These are phyloP conservation scores for Mesembrinibis cayennensis DNA, from an alignment of 2,113 vertebrate genomes.

Conservation along the genomic window DNA sequence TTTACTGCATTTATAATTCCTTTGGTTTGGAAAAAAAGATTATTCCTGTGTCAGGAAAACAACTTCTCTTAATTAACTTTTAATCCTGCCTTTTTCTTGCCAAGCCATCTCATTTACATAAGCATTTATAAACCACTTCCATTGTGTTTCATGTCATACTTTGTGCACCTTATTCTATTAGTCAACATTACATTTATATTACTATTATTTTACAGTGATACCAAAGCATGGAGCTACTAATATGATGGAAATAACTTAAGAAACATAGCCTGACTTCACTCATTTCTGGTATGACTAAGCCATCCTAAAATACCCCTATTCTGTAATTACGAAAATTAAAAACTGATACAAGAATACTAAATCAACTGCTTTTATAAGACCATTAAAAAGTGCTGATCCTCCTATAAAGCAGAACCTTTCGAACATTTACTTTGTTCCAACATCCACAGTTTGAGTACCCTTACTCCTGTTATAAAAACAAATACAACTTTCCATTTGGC, in stretches of 20 bases:
- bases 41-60: background rate
- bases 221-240: background rate
- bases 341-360: background rate
- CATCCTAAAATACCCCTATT: background rate
- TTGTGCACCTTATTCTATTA: background rate
- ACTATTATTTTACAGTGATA: background rate
- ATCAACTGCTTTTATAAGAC: background rate
- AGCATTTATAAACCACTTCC: background rate
- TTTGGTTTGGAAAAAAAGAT: background rate
- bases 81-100: background rate
- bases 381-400: background rate
- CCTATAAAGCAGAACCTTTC: background rate
- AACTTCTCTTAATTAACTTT: background rate
- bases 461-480: background rate
- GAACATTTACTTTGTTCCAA: background rate
- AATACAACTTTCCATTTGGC: background rate
- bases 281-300: background rate
- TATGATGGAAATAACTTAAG: background rate
- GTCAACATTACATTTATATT: background rate
- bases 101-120: background rate
- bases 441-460: background rate
- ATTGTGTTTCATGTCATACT: background rate
- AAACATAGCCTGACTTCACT: background rate
- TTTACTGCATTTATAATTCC: background rate
- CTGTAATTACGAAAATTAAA: background rate